Evolutionary conservation across 2,797 vertebrate genomes (phyloP).

Genomic region (Staurois parvus): DNA sequence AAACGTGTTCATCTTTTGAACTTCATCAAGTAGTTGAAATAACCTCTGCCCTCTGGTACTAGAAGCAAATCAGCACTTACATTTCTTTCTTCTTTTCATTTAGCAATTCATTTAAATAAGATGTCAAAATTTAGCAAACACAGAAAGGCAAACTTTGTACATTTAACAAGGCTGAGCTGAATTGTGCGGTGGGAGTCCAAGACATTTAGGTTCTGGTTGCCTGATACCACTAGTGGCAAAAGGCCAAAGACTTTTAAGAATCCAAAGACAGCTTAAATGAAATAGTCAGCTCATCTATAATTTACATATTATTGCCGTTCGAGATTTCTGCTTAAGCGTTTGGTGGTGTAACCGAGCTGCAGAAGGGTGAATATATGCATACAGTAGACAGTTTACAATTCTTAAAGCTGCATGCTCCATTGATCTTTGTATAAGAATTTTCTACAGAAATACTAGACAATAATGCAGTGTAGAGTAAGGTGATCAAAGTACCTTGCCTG

Average conservation of each 20-base stretch:
- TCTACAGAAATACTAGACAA: constrained; percentile 59
- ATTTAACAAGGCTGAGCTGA: neutral
- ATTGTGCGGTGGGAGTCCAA: neutral
- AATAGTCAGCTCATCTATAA: constrained; percentile 22
- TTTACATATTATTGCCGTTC: constrained; percentile 31
- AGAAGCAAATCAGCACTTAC: too few relatives aligned
- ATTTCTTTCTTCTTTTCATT: too few relatives aligned
- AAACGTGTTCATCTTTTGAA: too few relatives aligned
- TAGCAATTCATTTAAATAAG: too few relatives aligned
- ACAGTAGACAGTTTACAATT: constrained; percentile 54
- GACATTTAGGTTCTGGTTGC: neutral
- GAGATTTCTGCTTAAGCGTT: constrained; percentile 33
- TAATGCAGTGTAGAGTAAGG: constrained; percentile 55
- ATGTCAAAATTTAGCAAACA: too few relatives aligned
- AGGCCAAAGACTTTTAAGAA: constrained; percentile 13
- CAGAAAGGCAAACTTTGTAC: neutral
- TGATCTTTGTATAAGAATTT: constrained; percentile 55
- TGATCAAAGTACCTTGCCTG: constrained; percentile 55
- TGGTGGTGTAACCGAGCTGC: constrained; percentile 28
- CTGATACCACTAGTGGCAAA: neutral
- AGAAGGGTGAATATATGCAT: constrained; percentile 26
- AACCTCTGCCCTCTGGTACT: too few relatives aligned
- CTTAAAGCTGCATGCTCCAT: constrained; percentile 50
- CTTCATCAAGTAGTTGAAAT: too few relatives aligned
- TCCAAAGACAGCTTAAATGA: neutral